Evolutionary conservation across 1,140 invertebrate genomes (phyloP), one percentile per base, ranked within the genome.

Genomic region (Goniozus legneri): DNA sequence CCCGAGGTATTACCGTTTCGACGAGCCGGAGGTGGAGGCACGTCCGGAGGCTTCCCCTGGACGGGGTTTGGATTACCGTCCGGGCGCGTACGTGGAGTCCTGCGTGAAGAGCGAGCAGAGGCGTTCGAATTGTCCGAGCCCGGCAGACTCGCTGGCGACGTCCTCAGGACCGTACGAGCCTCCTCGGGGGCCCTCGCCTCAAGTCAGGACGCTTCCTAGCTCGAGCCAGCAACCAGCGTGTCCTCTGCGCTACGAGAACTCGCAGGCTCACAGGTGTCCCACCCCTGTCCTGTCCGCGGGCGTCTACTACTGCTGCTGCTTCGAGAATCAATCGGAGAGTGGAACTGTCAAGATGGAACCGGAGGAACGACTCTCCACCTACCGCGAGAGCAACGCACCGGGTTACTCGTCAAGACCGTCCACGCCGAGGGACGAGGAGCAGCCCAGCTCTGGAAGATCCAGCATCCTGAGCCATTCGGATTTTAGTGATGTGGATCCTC

Each of bases 401-500:
- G 36, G 36, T 16, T 37, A 33, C 21, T 8, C 64, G 35, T 64
- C 69, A 2, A 48, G 57, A 44, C 51, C 68, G 13, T 52, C 61
- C 20, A 75, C 67, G 48, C 66, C 71, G 4, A 56, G 56, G n/a
- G 58, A 52, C 16, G 24, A 6, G 4, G 10, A 27, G n/a, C 62
- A 60, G 2, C 24, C 32, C 7, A 62, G 58, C 33, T 65, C 65
- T 12, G 62, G 56, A 16, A 54, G 57, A 37, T 71, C 65, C 18
- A 65, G 58, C 31, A 69, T 54, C 27, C n/a, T n/a, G n/a, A 61
- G 55, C 41, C 64, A 52, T 40, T 74, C 68, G 14, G 73, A 75
- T 21, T 70, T 66, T 45, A 71, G 74, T 16, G 72, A 75, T 16
- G 55, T 60, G 41, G 71, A 71, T 20, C 63, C 56, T 2, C 41